phyloP scores from a whole-genome alignment of 2,113 vertebrate species.

The Empidonax traillii region DNA sequence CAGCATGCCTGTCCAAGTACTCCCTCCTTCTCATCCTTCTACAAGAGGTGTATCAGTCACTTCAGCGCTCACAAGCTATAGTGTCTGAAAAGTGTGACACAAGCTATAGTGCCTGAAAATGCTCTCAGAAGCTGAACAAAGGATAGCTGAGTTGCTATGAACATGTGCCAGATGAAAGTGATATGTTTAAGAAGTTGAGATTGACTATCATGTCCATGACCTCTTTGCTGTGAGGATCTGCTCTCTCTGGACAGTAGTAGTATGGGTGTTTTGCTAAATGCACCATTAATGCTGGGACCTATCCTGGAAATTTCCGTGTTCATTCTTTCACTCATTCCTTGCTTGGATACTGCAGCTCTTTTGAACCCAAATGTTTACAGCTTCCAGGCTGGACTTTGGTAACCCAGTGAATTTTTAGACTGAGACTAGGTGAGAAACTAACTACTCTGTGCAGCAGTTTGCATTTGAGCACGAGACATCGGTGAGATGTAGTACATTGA shows the following conservation, averaged over 20 bases:
- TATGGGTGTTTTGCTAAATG: neutral
- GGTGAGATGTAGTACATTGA: neutral
- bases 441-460: neutral
- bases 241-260: neutral
- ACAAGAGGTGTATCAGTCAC: neutral
- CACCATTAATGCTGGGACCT: neutral
- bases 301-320: neutral
- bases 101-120: neutral
- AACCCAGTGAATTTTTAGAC: neutral
- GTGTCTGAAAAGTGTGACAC: neutral
- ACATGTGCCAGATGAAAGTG: neutral
- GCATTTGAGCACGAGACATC: neutral
- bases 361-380: neutral
- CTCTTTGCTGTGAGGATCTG: neutral
- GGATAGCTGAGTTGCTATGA: neutral
- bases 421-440: neutral
- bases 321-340: neutral
- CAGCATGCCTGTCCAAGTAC: neutral
- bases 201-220: neutral
- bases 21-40: neutral
- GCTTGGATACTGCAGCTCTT: neutral
- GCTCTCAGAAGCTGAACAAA: neutral
- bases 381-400: neutral
- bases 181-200: neutral
- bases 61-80: neutral